These are phyloP conservation scores for Trididemnum clinides DNA, from an alignment of 23 tunicate genomes.

Conservation along the genomic window DNA sequence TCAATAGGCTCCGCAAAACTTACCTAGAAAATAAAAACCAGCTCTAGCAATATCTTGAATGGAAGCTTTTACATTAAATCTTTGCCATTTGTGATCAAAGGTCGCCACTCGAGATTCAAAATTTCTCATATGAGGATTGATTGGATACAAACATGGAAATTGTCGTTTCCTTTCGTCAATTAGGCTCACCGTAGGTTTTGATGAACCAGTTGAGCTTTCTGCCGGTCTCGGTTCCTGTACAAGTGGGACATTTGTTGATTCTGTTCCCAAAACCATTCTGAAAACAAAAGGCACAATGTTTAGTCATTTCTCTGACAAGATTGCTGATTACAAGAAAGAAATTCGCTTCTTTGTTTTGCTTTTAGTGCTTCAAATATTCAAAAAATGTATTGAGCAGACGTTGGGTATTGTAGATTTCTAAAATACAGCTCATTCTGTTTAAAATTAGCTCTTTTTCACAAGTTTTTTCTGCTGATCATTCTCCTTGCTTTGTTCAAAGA, in stretches of 20 bases:
- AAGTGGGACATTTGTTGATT: background rate
- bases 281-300: background rate
- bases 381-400: background rate
- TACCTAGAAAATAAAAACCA: conserved; percentile 28
- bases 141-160: conserved; percentile 37
- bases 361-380: background rate
- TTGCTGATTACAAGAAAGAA: too few species aligned
- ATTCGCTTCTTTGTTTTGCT: too few species aligned
- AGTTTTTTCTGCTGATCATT: too few species aligned
- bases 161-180: background rate
- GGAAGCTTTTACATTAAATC: background rate
- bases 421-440: too few species aligned
- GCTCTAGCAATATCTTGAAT: conserved; percentile 22
- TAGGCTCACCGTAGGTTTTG: background rate
- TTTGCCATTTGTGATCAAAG: conserved; percentile 32
- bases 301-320: too few species aligned
- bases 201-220: background rate
- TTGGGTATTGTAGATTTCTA: too few species aligned
- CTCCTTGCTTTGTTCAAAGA: too few species aligned
- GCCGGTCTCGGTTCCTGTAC: background rate
- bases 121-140: conserved; percentile 32
- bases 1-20: too few species aligned
- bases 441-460: too few species aligned
- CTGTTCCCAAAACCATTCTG: conserved; percentile 4
- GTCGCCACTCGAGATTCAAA: background rate